phyloP scores from a whole-genome alignment of 2,797 vertebrate species.

The Lindbergichthys nudifrons region DNA sequence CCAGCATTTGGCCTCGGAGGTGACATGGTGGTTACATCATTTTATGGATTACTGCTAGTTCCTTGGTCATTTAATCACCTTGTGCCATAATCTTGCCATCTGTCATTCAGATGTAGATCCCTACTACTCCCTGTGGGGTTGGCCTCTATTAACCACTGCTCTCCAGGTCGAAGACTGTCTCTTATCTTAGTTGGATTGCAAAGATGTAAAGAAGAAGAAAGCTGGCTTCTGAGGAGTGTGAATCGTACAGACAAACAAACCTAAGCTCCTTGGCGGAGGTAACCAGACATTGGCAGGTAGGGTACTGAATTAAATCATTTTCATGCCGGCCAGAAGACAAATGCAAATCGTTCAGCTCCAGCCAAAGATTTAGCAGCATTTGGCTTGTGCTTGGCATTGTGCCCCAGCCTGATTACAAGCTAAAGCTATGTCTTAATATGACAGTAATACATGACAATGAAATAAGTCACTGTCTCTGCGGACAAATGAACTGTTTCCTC shows the following conservation, averaged over 20 bases:
- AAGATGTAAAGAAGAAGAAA: conserved; percentile 19
- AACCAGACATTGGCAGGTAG: not conserved
- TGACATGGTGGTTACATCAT: conserved; percentile 63
- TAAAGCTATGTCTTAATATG: conserved; percentile 19
- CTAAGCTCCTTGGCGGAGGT: no score
- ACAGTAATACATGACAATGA: conserved; percentile 4
- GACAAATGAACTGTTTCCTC: conserved; percentile 52
- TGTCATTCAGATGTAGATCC: conserved; percentile 55
- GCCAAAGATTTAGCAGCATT: conserved; percentile 36
- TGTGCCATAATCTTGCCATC: conserved; percentile 61
- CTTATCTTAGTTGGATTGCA: conserved; percentile 49
- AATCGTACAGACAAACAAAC: not conserved
- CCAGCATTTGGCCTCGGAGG: conserved; percentile 46
- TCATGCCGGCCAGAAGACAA: not conserved
- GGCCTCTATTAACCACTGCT: conserved; percentile 58
- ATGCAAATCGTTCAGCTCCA: conserved; percentile 27
- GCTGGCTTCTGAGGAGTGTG: not conserved
- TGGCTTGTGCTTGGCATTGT: conserved; percentile 16
- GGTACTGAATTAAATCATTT: conserved; percentile 13
- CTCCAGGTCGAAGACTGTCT: conserved; percentile 20
- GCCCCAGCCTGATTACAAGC: conserved; percentile 20
- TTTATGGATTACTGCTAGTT: conserved; percentile 70
- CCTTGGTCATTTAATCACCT: conserved; percentile 60
- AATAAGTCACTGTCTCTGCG: conserved; percentile 37
- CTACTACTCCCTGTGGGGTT: conserved; percentile 47